Evolutionary conservation across 2,888 invertebrate genomes (phyloP).

Genomic region (Scaeva pyrastri): DNA sequence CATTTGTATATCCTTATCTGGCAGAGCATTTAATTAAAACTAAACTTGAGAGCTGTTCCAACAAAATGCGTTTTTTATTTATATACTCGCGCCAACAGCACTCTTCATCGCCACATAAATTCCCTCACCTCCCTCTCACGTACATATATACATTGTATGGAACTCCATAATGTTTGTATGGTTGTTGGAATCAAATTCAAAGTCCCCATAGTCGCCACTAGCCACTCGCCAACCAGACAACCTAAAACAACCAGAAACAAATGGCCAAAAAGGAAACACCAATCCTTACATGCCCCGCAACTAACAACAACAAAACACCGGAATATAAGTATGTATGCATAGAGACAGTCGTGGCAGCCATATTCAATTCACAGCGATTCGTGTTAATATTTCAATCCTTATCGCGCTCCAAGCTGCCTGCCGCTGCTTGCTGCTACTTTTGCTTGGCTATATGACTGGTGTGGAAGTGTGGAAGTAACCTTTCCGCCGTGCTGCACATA

Average conservation of each 20-base stretch:
- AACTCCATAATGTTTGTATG: conserved; percentile 2
- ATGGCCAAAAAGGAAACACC: conserved; percentile 71
- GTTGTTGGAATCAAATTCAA: conserved; percentile 3
- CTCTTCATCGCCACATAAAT: conserved; percentile 10
- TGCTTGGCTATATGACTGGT: conserved; percentile 60
- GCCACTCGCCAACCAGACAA: neutral
- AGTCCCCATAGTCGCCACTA: conserved; percentile 4
- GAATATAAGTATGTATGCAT: neutral
- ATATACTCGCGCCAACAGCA: conserved; percentile 50
- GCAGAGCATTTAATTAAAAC: conserved; percentile 74
- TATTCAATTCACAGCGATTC: conserved; percentile 74
- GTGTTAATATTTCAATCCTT: conserved; percentile 77
- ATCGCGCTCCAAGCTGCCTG: conserved; percentile 75
- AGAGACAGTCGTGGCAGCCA: conserved; percentile 64
- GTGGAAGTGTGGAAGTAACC: conserved; percentile 76
- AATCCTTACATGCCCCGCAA: conserved; percentile 52
- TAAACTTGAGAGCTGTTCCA: conserved; percentile 70
- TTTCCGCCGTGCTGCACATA: conserved; percentile 74
- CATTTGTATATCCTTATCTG: conserved; percentile 71
- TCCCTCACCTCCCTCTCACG: neutral
- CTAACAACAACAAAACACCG: conserved; percentile 27
- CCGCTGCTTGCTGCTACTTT: conserved; percentile 6
- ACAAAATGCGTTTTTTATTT: conserved; percentile 73
- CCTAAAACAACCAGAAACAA: conserved; percentile 55
- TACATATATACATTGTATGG: neutral